These are phyloP conservation scores for Amblyjoppa fuscipennis DNA, from an alignment of 2,888 invertebrate genomes.

Conservation along the genomic window DNA sequence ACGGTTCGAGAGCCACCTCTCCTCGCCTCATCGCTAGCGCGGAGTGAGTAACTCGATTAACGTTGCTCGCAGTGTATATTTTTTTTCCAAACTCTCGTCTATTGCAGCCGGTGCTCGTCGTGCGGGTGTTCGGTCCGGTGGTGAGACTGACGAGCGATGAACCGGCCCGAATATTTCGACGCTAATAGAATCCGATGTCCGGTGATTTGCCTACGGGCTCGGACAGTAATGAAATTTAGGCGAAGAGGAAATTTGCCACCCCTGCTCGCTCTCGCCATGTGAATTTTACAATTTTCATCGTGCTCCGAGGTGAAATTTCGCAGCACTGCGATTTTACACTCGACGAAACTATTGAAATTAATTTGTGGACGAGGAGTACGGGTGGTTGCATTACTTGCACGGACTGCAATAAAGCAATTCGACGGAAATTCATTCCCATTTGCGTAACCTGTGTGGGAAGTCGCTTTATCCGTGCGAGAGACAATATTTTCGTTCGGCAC, in stretches of 20 bases:
- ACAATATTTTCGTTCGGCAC: constrained; percentile 5
- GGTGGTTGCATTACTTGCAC: background rate
- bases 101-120: background rate
- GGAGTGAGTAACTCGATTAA: constrained; percentile 53
- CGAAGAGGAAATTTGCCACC: background rate
- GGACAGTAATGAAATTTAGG: constrained; percentile 7
- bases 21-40: background rate
- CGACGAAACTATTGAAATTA: background rate
- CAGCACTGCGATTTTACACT: background rate
- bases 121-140: background rate
- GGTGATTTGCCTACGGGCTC: constrained; percentile 1
- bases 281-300: background rate
- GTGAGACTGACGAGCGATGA: background rate
- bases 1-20: background rate
- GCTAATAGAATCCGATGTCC: constrained; percentile 16
- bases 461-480: background rate
- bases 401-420: background rate
- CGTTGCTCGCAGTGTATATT: background rate
- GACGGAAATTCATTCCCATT: background rate
- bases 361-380: background rate
- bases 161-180: constrained; percentile 6
- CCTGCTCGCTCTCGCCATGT: background rate
- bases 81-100: background rate
- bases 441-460: background rate
- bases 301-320: background rate